Percentiles rank a stretch among this genome's conserved stretches.
Evolutionary conservation across 1,140 invertebrate species (phyloP).

Genomic region (Coenobita brevimanus): DNA sequence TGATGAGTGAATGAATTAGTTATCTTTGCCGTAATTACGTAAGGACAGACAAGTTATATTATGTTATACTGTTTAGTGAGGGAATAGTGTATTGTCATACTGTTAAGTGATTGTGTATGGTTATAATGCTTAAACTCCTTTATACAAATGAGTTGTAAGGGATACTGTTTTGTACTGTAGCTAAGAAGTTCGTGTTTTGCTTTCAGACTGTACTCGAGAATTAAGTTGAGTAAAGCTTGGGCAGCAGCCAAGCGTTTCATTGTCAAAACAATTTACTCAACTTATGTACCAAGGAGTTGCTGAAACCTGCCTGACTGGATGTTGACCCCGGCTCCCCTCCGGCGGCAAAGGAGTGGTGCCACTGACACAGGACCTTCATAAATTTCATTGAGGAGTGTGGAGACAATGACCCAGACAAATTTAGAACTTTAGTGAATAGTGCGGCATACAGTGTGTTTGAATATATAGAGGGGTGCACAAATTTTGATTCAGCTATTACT

Average conservation of each 20-base stretch:
- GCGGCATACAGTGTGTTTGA: constrained; percentile 21
- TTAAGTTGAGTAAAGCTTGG: too few species aligned
- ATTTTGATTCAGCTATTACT: not conserved
- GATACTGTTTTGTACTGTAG: too few species aligned
- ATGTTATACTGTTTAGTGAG: too few species aligned
- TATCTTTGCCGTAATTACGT: too few species aligned
- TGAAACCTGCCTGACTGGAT: not conserved
- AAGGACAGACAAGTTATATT: too few species aligned
- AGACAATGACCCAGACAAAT: not conserved
- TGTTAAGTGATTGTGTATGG: too few species aligned
- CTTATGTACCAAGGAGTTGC: not conserved
- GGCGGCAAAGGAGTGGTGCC: constrained; percentile 2
- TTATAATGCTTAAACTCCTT: too few species aligned
- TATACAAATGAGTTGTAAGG: too few species aligned
- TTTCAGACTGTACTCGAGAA: too few species aligned
- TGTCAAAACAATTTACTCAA: not conserved
- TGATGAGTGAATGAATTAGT: too few species aligned
- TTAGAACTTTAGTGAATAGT: constrained; percentile 25
- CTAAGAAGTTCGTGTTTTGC: too few species aligned
- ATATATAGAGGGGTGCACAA: constrained; percentile 8
- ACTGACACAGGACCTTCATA: constrained; percentile 5
- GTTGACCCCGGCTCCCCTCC: not conserved
- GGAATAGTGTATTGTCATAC: too few species aligned
- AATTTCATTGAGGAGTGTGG: constrained; percentile 32
- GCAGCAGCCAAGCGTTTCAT: constrained; percentile 11